phyloP scores from a whole-genome alignment of 2,888 invertebrate genomes.

The Cinara cedri region DNA sequence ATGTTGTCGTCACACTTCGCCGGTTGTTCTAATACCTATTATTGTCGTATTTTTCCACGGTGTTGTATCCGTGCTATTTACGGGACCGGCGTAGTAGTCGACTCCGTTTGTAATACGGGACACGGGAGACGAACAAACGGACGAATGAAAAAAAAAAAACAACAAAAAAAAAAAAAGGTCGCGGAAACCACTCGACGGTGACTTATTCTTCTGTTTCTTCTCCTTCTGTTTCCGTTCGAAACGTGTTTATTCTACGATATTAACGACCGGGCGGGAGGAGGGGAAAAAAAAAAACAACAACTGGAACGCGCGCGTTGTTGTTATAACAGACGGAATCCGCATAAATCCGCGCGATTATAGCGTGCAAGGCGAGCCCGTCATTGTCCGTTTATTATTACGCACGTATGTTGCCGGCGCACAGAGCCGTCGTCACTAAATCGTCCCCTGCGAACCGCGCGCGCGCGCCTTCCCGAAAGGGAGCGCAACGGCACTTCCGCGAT shows the following conservation, averaged over 20 bases:
- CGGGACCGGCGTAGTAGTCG: neutral
- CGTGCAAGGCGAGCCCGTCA: slow-evolving; percentile 19
- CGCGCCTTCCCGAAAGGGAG: neutral
- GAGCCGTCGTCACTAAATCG: slow-evolving; percentile 55
- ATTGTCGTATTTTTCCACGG: slow-evolving; percentile 17
- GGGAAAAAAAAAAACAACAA: too few relatives aligned
- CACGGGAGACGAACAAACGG: too few relatives aligned
- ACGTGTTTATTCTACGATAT: slow-evolving; percentile 50
- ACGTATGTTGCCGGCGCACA: slow-evolving; percentile 29
- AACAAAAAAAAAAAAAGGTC: too few relatives aligned
- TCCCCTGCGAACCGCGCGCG: slow-evolving; percentile 43
- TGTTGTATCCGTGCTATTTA: too few relatives aligned
- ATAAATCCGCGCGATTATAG: slow-evolving; percentile 44
- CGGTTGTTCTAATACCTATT: neutral
- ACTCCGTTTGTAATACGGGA: slow-evolving; percentile 25
- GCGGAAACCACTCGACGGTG: slow-evolving; percentile 43
- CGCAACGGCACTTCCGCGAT: neutral
- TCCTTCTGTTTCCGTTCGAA: too few relatives aligned
- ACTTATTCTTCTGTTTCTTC: too few relatives aligned
- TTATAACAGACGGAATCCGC: slow-evolving; percentile 5
- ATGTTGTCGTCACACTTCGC: neutral
- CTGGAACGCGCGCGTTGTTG: slow-evolving; percentile 24
- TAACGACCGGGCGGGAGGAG: slow-evolving; percentile 17
- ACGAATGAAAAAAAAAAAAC: too few relatives aligned
- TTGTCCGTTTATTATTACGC: slow-evolving; percentile 24